Base-by-base conservation (phyloP, 2,888 invertebrate species). In the Acrocyrtus sp. region DNA sequence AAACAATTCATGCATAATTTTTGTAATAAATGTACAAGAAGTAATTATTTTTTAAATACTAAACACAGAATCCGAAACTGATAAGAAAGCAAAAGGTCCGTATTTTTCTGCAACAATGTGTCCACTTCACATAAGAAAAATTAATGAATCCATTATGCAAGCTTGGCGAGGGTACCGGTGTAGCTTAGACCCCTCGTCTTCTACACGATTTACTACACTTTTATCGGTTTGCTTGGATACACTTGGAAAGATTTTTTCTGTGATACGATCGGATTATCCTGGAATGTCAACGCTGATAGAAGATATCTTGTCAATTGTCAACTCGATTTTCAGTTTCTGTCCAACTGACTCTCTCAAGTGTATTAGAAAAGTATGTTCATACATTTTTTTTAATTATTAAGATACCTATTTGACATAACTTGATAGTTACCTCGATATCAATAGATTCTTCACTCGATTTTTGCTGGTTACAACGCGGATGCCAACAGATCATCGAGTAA, bases 251-350 rank as follows among this genome's bases (percentile, higher is more conserved):
- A 87, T 93, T 51, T 80, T 77, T 57, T 54, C 72, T 3, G 65
- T 60, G 19, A 74, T 79, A 45, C 70, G 76, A 5, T 72, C 77
- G 2, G 80, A 80, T 39, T 81, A 76, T 45, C 24, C 62, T n/a
- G 76, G 62, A 2, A 68, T 81, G 66, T 56, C 73, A 3, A 58
- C 29, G 54, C 88, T 92, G 54, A 90, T 93, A 0, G 94, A 95
- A 84, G 95, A 95, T 84, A 86, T 95, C 17, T 85, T 95, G 0
- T 87, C 87, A 79, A 94, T 93, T 83, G 85, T 94, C 6, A 90
- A 90, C 81, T 88, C 89, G 0, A 90, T 91, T 1, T 90, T 94
- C 83, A 85, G 87, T 10, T 82, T 93, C 41, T 90, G 92, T 65
- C 89, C 93, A 0, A 89, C 90, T 1, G 85, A 86, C 4, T 89